These are phyloP conservation scores for Neolamprologus ventralis DNA, from an alignment of 2,113 vertebrate genomes.

Conservation along the genomic window DNA sequence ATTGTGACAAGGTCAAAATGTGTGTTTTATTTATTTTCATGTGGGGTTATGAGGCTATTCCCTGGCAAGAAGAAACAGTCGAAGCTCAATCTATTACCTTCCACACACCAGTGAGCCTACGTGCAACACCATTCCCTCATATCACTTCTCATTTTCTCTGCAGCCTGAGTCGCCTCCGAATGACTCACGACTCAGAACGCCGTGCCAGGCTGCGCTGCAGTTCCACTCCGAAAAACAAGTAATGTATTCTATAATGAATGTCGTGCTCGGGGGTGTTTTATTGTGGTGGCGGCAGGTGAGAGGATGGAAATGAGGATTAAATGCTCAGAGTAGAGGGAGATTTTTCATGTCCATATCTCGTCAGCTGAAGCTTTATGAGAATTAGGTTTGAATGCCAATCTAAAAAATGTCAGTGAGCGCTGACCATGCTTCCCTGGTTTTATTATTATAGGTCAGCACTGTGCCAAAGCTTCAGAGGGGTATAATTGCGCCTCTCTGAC, in stretches of 20 bases:
- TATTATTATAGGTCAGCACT: neutral
- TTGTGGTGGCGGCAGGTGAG: neutral
- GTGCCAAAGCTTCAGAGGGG: neutral
- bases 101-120: neutral
- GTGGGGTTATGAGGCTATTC: neutral
- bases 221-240: neutral
- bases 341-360: neutral
- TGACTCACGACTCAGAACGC: conserved; percentile 19
- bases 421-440: neutral
- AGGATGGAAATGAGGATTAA: neutral
- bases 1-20: neutral
- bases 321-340: neutral
- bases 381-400: neutral
- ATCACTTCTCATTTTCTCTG: neutral
- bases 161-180: neutral
- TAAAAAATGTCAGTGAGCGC: neutral
- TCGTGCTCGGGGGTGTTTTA: neutral
- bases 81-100: neutral
- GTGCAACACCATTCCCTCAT: neutral
- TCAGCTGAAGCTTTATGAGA: neutral
- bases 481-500: neutral
- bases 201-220: neutral
- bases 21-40: neutral
- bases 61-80: neutral
- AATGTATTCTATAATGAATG: neutral